These are phyloP conservation scores for Ormyrus nitidulus DNA, from an alignment of 2,888 invertebrate genomes.

Conservation along the genomic window DNA sequence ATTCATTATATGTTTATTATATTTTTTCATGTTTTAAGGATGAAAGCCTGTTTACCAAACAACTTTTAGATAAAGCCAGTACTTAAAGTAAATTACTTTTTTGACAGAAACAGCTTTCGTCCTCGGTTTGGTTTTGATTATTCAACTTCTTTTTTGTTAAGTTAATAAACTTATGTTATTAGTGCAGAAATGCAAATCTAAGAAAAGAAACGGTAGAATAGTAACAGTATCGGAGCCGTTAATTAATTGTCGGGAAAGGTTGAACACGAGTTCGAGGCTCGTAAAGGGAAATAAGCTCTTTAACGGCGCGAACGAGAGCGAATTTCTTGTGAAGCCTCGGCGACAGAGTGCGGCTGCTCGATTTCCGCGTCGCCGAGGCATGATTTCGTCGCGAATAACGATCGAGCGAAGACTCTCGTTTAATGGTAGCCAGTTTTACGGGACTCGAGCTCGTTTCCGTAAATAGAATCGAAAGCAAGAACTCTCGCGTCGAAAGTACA, in stretches of 20 bases:
- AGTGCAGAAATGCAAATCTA: neutral
- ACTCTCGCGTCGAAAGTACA: slow-evolving; percentile 1
- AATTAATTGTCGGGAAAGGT: slow-evolving; percentile 44
- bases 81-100: neutral
- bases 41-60: neutral
- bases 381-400: slow-evolving; percentile 50
- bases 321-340: slow-evolving; percentile 4
- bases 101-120: neutral
- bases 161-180: neutral
- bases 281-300: slow-evolving; percentile 54
- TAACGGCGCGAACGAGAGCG: slow-evolving; percentile 40
- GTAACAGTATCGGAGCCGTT: slow-evolving; percentile 13
- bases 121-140: neutral
- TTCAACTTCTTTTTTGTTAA: neutral
- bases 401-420: slow-evolving; percentile 18
- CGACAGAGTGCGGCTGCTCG: slow-evolving; percentile 21
- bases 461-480: slow-evolving; percentile 51
- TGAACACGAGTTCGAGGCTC: slow-evolving; percentile 20
- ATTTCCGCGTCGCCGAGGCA: slow-evolving; percentile 50
- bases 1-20: neutral
- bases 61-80: no score
- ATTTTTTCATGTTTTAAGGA: neutral
- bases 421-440: slow-evolving; percentile 47
- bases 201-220: neutral
- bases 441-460: slow-evolving; percentile 50